These are phyloP conservation scores for Brachymystax lenok DNA, from an alignment of 2,797 vertebrate genomes.

Conservation along the genomic window DNA sequence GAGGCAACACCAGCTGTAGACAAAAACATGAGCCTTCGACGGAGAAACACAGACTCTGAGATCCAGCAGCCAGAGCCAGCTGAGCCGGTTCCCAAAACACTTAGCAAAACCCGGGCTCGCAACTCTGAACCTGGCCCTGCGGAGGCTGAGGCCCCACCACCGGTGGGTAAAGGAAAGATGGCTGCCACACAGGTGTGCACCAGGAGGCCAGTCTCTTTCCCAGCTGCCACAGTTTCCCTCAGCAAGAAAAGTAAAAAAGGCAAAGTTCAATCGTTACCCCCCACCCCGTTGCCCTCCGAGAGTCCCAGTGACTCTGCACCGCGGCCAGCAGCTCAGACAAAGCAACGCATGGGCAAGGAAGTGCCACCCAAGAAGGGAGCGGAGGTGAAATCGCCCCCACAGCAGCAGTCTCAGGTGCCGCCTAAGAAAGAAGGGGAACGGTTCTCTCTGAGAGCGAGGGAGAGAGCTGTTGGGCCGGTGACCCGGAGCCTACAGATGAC, in stretches of 20 bases:
- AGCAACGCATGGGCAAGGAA: constrained; percentile 76
- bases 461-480: constrained; percentile 87
- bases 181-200: constrained; percentile 59
- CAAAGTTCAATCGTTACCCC: constrained; percentile 57
- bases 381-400: constrained; percentile 70
- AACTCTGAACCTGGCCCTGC: constrained; percentile 81
- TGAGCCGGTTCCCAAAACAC: constrained; percentile 69
- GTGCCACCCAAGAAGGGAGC: constrained; percentile 74
- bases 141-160: constrained; percentile 53
- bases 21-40: constrained; percentile 77
- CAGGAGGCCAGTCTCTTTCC: constrained; percentile 67
- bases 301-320: constrained; percentile 69
- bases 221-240: constrained; percentile 43
- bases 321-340: constrained; percentile 72
- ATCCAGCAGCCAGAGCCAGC: constrained; percentile 73
- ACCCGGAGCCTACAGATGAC: constrained; percentile 92
- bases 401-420: constrained; percentile 36
- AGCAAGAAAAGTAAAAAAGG: constrained; percentile 78
- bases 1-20: constrained; percentile 60
- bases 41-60: constrained; percentile 82
- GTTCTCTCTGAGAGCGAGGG: constrained; percentile 81
- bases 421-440: constrained; percentile 84
- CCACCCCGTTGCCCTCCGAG: constrained; percentile 62
- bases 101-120: constrained; percentile 91
- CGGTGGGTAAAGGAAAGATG: constrained; percentile 72